These are phyloP conservation scores for Coracopsis vasa DNA, from an alignment of 2,113 vertebrate species.

Conservation along the genomic window DNA sequence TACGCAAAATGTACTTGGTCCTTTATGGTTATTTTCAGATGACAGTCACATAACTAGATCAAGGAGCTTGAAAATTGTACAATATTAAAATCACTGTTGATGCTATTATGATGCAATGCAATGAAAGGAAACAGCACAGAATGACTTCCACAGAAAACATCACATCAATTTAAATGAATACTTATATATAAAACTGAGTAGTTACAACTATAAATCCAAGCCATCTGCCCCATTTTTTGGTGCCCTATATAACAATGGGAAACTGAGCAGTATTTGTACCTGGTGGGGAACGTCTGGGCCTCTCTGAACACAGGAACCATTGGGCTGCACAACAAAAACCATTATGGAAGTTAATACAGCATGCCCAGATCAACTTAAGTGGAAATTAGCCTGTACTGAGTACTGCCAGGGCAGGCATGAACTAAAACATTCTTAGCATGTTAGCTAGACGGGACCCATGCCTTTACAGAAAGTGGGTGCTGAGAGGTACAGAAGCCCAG, in stretches of 20 bases:
- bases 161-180: neutral
- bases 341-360: neutral
- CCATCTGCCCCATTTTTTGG: neutral
- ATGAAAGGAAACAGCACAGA: neutral
- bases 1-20: neutral
- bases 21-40: neutral
- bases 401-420: neutral
- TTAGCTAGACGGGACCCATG: neutral
- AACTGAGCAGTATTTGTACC: neutral
- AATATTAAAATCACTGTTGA: neutral
- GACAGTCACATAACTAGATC: neutral
- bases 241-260: neutral
- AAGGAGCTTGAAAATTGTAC: neutral
- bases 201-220: neutral
- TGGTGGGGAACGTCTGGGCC: rapidly evolving
- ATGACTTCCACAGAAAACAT: neutral
- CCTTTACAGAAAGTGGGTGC: neutral
- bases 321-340: neutral
- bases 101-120: neutral
- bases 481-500: neutral
- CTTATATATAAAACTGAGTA: neutral
- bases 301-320: neutral
- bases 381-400: neutral
- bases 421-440: neutral
- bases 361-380: neutral